Base-by-base conservation (phyloP, 2,113 vertebrate genomes). In the Zosterops hypoxanthus region DNA sequence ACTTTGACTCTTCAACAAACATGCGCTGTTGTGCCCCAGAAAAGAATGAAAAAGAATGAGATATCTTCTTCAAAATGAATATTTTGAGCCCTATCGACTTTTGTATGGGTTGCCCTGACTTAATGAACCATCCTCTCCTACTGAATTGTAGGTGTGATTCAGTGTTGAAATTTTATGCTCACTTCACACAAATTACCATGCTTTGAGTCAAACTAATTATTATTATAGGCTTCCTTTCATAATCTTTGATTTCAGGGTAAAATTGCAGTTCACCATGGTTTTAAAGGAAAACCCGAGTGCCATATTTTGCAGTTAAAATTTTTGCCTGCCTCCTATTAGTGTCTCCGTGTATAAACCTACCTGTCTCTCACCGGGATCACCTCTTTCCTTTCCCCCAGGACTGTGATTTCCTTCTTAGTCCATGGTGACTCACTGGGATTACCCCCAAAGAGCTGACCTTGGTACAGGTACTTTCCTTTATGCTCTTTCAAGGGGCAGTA, bases 191-290 rank as follows among this genome's bases (percentile, higher is more conserved):
- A 95, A 85, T 93, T 85, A 44, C 80, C 14, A 20, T 17, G 44
- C 4, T 82, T 69, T 73, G 64, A 95, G 39, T 78, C 75, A 78
- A 69, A 91, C 19, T 81, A 95, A 89, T 96, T 92, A 91, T 57
- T 83, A 44, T 72, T 86, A 73, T 31, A 36, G 34, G 8, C 24
- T 96, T 90, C 20, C 20, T 94, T 89, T 86, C 60, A 55, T 56
- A 42, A 47, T 73, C 57, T 96, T 93, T 46, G 77, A 87, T 49
- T 60, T 82, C 31, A 59, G 36, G 15, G 13, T 34, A 89, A 91
- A 83, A 82, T 12, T 36, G 22, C 25, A 80, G 14, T 28, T 85
- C 20, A 23, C 14, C 18, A 6, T 20, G 16, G 14, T 66, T 79
- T 85, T 73, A 88, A 78, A 77, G 66, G 39, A 84, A 94, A 56